Conservation (phyloP, 2,888 invertebrate genomes). For the Exephanes ischioxanthus region DNA sequence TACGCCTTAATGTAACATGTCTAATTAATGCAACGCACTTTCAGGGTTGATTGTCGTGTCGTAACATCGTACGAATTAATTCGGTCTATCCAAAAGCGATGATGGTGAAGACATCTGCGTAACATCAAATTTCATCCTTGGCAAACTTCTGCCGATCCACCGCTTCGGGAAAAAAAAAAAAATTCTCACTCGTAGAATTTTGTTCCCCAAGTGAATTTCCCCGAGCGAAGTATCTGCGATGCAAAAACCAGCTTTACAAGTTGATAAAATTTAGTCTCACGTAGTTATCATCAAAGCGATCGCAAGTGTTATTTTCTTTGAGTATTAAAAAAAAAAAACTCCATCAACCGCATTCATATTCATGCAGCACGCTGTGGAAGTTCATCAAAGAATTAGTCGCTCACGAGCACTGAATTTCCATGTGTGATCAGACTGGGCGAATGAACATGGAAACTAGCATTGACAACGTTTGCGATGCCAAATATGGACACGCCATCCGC, state of each 20-base stretch:
- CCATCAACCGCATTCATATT: background rate
- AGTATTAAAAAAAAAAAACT: background rate
- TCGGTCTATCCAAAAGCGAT: too few relatives aligned
- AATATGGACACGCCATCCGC: slow-evolving; percentile 29
- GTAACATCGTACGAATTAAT: too few relatives aligned
- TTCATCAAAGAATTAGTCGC: slow-evolving; percentile 15
- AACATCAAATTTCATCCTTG: too few relatives aligned
- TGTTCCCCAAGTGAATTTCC: too few relatives aligned
- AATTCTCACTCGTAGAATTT: too few relatives aligned
- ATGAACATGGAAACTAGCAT: slow-evolving; percentile 36
- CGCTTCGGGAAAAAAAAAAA: background rate
- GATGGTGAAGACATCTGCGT: too few relatives aligned
- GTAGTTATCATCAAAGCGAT: background rate
- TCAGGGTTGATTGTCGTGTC: background rate
- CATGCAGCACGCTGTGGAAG: background rate
- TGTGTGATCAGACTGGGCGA: slow-evolving; percentile 12
- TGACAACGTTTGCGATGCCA: slow-evolving; percentile 49
- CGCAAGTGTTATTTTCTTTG: background rate
- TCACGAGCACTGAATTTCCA: slow-evolving; percentile 9
- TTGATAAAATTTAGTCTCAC: too few relatives aligned
- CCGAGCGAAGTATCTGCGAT: too few relatives aligned
- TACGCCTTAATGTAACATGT: background rate
- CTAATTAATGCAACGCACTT: background rate
- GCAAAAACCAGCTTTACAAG: too few relatives aligned
- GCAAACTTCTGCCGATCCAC: background rate